Evolutionary conservation across 2,113 vertebrate species (phyloP).

Genomic region (Myiozetetes cayanensis): DNA sequence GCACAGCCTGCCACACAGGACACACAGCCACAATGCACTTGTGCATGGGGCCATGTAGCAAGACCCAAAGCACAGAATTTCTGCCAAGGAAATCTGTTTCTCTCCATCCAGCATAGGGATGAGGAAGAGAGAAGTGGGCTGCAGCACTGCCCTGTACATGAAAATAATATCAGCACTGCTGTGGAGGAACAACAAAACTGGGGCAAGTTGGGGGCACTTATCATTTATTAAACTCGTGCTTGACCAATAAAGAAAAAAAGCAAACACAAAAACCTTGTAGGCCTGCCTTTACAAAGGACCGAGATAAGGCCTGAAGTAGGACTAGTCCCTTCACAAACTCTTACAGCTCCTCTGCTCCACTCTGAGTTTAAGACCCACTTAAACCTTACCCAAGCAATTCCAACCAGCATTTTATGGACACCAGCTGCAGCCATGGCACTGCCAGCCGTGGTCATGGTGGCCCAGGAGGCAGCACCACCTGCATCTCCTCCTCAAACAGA

Average conservation of each 20-base stretch:
- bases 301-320: background rate
- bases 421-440: background rate
- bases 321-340: background rate
- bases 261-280: background rate
- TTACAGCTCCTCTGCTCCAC: background rate
- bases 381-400: background rate
- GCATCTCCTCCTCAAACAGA: fast-evolving
- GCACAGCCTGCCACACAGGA: background rate
- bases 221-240: background rate
- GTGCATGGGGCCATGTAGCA: fast-evolving
- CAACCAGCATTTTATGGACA: fast-evolving
- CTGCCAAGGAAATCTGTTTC: background rate
- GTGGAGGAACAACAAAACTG: background rate
- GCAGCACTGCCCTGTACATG: background rate
- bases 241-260: background rate
- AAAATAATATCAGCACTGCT: background rate
- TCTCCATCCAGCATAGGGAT: background rate
- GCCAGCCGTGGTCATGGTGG: background rate
- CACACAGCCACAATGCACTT: fast-evolving
- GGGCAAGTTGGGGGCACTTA: background rate
- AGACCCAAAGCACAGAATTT: background rate
- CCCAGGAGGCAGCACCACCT: background rate
- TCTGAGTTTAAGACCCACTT: background rate
- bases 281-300: background rate
- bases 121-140: background rate